Conservation (phyloP, 2,888 invertebrate genomes). For the Ophion ellenae region DNA sequence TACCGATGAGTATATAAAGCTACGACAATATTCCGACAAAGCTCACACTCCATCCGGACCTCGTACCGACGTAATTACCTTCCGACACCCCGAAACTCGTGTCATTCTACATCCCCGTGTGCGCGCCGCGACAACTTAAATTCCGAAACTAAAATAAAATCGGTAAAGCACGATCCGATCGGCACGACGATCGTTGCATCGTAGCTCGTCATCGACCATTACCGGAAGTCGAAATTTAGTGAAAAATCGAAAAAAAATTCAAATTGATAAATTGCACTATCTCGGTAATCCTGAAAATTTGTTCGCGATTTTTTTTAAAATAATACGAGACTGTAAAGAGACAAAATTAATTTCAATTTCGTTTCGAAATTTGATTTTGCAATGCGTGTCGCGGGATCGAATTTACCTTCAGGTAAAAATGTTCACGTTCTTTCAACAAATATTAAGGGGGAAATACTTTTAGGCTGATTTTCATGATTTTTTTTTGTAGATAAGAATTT, state of each 20-base stretch:
- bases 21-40: conserved; percentile 72
- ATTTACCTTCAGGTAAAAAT: conserved; percentile 49
- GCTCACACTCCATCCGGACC: conserved; percentile 71
- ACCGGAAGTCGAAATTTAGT: not conserved
- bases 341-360: not conserved
- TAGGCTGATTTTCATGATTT: too few relatives aligned
- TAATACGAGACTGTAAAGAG: not conserved
- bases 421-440: not conserved
- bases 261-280: not conserved
- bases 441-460: not conserved
- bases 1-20: conserved; percentile 75
- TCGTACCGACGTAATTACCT: conserved; percentile 37
- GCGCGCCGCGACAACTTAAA: not conserved
- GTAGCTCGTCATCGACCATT: not conserved
- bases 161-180: not conserved
- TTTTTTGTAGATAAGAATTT: too few relatives aligned
- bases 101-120: not conserved
- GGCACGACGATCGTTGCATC: not conserved
- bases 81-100: not conserved
- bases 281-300: conserved; percentile 17
- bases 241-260: not conserved
- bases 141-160: too few relatives aligned
- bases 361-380: not conserved
- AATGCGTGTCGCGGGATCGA: conserved; percentile 31
- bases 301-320: not conserved